A percentile compares a stretch with the other conserved stretches of the same genome.
These are phyloP conservation scores for Urophycis tenuis DNA, from an alignment of 2,797 vertebrate genomes.

Conservation along the genomic window DNA sequence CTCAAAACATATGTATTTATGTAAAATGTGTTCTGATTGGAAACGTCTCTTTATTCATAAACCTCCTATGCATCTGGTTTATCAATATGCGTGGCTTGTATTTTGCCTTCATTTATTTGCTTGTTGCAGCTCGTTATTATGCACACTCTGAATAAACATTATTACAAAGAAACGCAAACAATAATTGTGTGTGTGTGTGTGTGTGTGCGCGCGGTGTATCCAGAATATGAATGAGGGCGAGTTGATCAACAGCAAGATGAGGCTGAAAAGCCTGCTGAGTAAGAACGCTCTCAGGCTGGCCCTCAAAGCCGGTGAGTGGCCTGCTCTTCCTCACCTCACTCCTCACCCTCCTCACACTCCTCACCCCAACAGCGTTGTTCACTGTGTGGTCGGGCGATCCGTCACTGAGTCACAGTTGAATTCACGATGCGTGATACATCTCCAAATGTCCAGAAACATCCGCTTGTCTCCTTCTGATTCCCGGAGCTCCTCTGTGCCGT, in stretches of 20 bases:
- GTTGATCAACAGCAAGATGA: constrained; percentile 58
- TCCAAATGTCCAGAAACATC: background rate
- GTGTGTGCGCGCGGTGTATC: constrained; percentile 4
- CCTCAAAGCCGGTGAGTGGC: constrained; percentile 69
- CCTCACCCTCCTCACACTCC: too few relatives aligned
- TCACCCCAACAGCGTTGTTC: background rate
- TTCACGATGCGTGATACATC: background rate
- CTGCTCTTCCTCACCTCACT: background rate
- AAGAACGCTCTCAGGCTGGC: constrained; percentile 75
- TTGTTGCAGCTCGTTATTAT: background rate
- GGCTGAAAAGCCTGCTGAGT: constrained; percentile 83
- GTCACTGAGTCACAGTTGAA: background rate
- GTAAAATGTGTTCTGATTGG: background rate
- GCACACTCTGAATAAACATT: background rate
- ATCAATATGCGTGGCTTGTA: background rate
- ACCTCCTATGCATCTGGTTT: background rate
- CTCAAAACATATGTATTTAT: background rate
- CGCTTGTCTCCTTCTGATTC: background rate
- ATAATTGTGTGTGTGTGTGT: constrained; percentile 8
- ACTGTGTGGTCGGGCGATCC: background rate
- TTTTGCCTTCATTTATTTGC: background rate
- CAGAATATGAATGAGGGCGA: constrained; percentile 46
- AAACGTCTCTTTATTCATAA: background rate
- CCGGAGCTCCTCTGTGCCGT: too few relatives aligned
- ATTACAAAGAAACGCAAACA: background rate